Evolutionary conservation across 1,140 invertebrate genomes (phyloP), one percentile per base, ranked within the genome.

Genomic region (Hylaeus anthracinus): DNA sequence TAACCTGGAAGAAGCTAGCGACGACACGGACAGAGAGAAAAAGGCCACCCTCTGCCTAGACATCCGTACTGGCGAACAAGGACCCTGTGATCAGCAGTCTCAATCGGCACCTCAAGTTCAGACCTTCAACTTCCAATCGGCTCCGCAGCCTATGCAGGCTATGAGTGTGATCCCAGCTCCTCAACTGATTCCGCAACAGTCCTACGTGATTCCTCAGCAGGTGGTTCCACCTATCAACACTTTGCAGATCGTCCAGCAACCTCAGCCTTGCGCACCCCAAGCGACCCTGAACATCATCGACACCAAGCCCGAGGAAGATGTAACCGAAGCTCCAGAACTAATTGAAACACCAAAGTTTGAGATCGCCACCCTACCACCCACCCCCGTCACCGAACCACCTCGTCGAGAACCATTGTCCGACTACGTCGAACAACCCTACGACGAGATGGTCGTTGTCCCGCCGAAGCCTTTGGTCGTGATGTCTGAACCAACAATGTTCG

Each of bases 181-280:
- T 5, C 39, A 43, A 6, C 10, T 58, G 41, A 5, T 48, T 48
- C 48, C 15, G 37, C 51, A 5, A 0, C 79, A 69, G 51, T 1
- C 48, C 15, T 39, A 78, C 39, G 2, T 58, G 10, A n/a, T 71
- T 2, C 48, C 73, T 55, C 39, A 8, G n/a, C 67, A 26, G 45
- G 0, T 66, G 51, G 10, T 39, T 5, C 15, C 41, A 37, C 41
- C 72, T 6, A 1, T 39, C 26, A 12, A 45, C 41, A 69, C 66
- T 9, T 3, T 84, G 10, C 55, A 72, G 10, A 15, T 77, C 8
- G 15, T 81, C 55, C 75, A 85, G 5, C 58, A 58, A 2, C 39
- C 55, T 10, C 70, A 73, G 5, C 37, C 61, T 9, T 39, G 41
- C 12, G 14, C 56, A 1, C 55, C 43, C 37, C 26, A 64, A 14